Evolutionary conservation across 2,888 invertebrate genomes (phyloP).

Genomic region (Diplolepis rosae): DNA sequence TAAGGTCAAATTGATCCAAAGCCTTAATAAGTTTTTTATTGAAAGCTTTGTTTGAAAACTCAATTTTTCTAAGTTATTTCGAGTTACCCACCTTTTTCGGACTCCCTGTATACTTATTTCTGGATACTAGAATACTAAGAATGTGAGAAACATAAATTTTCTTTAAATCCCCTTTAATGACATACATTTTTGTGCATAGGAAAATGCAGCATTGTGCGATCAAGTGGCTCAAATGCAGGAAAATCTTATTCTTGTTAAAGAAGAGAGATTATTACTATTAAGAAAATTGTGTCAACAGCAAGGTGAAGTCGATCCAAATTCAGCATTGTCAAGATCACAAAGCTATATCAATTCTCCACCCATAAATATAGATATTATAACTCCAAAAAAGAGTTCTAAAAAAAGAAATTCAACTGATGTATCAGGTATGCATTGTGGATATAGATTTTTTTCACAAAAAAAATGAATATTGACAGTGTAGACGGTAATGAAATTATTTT

Average conservation of each 20-base stretch:
- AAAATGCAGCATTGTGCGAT: conserved; percentile 91
- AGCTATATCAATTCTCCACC: conserved; percentile 56
- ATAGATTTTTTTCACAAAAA: too few relatives aligned
- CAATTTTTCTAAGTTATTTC: too few relatives aligned
- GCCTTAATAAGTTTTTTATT: too few relatives aligned
- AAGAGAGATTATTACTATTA: conserved; percentile 87
- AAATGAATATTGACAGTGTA: too few relatives aligned
- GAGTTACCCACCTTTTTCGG: too few relatives aligned
- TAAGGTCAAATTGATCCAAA: too few relatives aligned
- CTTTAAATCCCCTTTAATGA: too few relatives aligned
- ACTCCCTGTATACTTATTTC: too few relatives aligned
- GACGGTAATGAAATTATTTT: too few relatives aligned
- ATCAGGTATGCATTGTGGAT: conserved; percentile 52
- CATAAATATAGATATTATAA: conserved; percentile 57
- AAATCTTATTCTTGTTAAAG: conserved; percentile 85
- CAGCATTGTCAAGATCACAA: conserved; percentile 58
- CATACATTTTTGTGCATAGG: conserved; percentile 74
- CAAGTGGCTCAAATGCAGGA: conserved; percentile 90
- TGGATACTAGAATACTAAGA: too few relatives aligned
- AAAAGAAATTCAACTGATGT: conserved; percentile 62
- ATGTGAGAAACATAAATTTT: too few relatives aligned
- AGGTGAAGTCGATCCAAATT: conserved; percentile 65
- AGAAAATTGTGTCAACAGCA: conserved; percentile 83
- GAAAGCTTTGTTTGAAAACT: too few relatives aligned
- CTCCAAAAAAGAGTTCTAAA: conserved; percentile 64